phyloP scores from a whole-genome alignment of 2,888 invertebrate species.

The Cosmia trapezina region DNA sequence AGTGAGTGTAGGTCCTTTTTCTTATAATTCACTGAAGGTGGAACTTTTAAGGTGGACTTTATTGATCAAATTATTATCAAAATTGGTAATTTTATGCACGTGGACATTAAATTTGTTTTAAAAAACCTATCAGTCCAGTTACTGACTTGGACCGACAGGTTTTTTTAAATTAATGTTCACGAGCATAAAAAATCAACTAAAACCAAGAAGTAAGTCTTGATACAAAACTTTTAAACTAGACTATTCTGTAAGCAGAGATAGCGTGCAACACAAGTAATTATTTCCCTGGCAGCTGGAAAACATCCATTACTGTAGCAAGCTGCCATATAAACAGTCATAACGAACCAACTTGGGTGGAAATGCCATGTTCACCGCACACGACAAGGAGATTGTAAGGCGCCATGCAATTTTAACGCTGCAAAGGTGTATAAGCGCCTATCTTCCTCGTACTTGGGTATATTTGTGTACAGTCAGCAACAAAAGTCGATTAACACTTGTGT shows the following conservation, averaged over 20 bases:
- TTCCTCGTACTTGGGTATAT: background rate
- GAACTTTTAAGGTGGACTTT: background rate
- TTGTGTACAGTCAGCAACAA: too few species aligned
- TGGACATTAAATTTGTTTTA: background rate
- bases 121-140: too few species aligned
- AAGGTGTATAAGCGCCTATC: background rate
- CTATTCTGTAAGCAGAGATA: slow-evolving; percentile 17
- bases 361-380: slow-evolving; percentile 27
- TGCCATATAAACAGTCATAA: slow-evolving; percentile 43
- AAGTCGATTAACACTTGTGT: too few species aligned
- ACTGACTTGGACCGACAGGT: too few species aligned
- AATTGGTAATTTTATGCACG: background rate
- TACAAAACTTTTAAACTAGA: slow-evolving; percentile 12
- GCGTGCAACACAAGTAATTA: slow-evolving; percentile 38
- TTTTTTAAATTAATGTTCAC: too few species aligned
- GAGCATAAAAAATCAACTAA: too few species aligned
- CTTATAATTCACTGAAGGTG: background rate
- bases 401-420: slow-evolving; percentile 30
- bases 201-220: background rate
- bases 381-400: slow-evolving; percentile 19
- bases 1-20: too few species aligned
- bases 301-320: slow-evolving; percentile 25
- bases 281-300: slow-evolving; percentile 34
- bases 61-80: background rate
- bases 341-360: slow-evolving; percentile 35